A percentile compares a stretch with the other conserved stretches of the same genome.
Evolutionary conservation across 2,113 vertebrate genomes (phyloP).

Genomic region (Menidia beryllina): DNA sequence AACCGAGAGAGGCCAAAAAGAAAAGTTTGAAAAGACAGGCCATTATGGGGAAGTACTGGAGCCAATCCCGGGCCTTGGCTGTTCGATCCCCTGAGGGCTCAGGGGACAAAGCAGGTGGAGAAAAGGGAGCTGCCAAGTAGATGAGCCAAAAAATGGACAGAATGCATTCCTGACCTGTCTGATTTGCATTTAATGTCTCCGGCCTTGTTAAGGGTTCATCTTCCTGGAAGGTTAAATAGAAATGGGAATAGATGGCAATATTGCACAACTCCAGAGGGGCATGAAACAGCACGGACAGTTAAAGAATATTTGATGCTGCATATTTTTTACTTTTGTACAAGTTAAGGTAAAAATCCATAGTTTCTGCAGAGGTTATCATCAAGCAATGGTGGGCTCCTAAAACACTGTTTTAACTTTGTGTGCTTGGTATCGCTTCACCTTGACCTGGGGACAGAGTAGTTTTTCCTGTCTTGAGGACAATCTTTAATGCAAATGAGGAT

Average conservation of each 20-base stretch:
- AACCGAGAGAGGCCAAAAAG: slow-evolving; percentile 19
- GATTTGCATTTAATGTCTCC: slow-evolving; percentile 27
- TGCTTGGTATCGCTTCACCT: slow-evolving; percentile 33
- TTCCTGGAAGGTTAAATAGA: slow-evolving; percentile 36
- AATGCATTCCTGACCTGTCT: slow-evolving; percentile 38
- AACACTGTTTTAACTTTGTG: slow-evolving; percentile 30
- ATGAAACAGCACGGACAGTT: slow-evolving; percentile 37
- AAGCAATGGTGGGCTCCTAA: slow-evolving; percentile 19
- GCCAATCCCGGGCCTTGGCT: slow-evolving; percentile 37
- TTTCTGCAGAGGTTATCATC: slow-evolving; percentile 6
- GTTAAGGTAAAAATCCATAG: neutral
- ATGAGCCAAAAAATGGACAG: slow-evolving; percentile 61
- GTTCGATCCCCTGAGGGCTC: slow-evolving; percentile 53
- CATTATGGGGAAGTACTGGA: slow-evolving; percentile 54
- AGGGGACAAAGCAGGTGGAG: slow-evolving; percentile 46
- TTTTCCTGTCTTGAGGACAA: slow-evolving; percentile 42
- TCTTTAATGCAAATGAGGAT: slow-evolving; percentile 29
- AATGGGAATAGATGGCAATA: slow-evolving; percentile 53
- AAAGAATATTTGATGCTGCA: slow-evolving; percentile 59
- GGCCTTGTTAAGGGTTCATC: slow-evolving; percentile 41
- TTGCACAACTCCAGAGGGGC: slow-evolving; percentile 36
- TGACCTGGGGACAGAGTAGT: slow-evolving; percentile 53
- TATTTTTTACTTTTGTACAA: slow-evolving; percentile 70
- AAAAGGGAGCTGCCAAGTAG: slow-evolving; percentile 39
- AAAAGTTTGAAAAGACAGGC: slow-evolving; percentile 42